Percentiles rank a stretch among this genome's conserved stretches.
phyloP scores from a whole-genome alignment of 2,113 vertebrate genomes.

The Nothocercus julius region DNA sequence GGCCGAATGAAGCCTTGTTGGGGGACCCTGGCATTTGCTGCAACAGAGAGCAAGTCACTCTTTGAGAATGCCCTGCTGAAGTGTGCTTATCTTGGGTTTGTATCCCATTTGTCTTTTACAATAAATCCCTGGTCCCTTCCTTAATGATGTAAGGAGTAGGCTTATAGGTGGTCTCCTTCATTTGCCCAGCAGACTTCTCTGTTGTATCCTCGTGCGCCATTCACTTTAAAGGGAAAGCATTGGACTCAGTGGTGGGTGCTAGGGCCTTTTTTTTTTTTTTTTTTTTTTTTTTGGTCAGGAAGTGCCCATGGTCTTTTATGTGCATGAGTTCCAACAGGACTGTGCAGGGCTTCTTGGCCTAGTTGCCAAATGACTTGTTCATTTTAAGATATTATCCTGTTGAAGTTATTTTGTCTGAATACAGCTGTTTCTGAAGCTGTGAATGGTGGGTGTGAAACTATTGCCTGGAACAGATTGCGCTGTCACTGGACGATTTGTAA shows the following conservation, averaged over 20 bases:
- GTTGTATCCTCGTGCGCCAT: not conserved
- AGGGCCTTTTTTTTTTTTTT: not conserved
- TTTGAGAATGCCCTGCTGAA: not conserved
- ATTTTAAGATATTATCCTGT: not conserved
- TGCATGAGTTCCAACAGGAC: not conserved
- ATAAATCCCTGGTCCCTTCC: not conserved
- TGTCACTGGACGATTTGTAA: not conserved
- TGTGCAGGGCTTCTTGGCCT: not conserved
- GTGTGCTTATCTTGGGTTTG: not conserved
- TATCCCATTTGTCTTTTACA: not conserved
- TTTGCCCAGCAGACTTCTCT: not conserved
- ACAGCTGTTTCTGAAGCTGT: conserved; percentile 11
- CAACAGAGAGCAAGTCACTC: not conserved
- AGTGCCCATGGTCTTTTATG: not conserved
- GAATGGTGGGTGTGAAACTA: conserved; percentile 25
- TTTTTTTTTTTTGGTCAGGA: not conserved
- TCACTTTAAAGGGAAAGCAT: not conserved
- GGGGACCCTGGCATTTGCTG: not conserved
- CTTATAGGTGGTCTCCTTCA: not conserved
- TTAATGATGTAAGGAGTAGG: not conserved
- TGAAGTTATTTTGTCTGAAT: not conserved
- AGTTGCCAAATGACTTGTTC: not conserved
- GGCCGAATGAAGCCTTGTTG: not conserved
- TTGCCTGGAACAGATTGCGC: conserved; percentile 29
- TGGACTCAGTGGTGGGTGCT: not conserved